Evolutionary conservation across 2,888 invertebrate species (phyloP), one percentile per base, ranked within the genome.

Genomic region (Metellina segmentata): DNA sequence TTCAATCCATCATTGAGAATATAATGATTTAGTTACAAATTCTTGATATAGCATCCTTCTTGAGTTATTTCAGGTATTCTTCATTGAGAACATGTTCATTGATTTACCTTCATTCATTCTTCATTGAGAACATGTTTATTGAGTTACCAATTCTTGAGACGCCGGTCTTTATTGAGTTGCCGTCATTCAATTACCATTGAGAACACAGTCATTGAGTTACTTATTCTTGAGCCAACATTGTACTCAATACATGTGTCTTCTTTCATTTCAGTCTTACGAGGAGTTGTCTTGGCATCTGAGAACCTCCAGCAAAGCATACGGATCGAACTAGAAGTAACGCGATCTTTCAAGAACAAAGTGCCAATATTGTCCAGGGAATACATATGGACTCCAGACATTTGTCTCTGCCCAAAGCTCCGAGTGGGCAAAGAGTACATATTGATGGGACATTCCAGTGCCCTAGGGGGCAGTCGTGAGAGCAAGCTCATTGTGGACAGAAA

Each of bases 261-360:
- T 34, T 16, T 61, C 8, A 16, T 86, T 92, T 7, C 77, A 94
- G 94, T 93, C 16, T 74, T 94, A 6, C 90, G 93, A 19, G 93
- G 88, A 20, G 48, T 69, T n/a, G 90, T 94, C 9, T 20, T 93
- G 49, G 78, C 85, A 77, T 93, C 79, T 48, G 93, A 94, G 49
- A 91, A 85, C 6, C 93, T 93, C 7, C 91, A 92, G 4, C 90
- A 89, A 8, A 92, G 93, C 74, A 92, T 85, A 7, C 94, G 94
- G 11, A 93, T 94, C 82, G 94, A 94, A 81, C 89, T 94, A 6
- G 81, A 93, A 79, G 92, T 94, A n/a, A 85, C 92, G 13, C 94
- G 93, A 83, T 94, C 94, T 8, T 94, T 93, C 93, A 94, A 94
- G 83, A 94, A 94, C 92, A 93, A 90, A 19, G 93, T 94, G 7